phyloP scores from a whole-genome alignment of 2,888 invertebrate species.

The Sphaerophoria rueppellii region DNA sequence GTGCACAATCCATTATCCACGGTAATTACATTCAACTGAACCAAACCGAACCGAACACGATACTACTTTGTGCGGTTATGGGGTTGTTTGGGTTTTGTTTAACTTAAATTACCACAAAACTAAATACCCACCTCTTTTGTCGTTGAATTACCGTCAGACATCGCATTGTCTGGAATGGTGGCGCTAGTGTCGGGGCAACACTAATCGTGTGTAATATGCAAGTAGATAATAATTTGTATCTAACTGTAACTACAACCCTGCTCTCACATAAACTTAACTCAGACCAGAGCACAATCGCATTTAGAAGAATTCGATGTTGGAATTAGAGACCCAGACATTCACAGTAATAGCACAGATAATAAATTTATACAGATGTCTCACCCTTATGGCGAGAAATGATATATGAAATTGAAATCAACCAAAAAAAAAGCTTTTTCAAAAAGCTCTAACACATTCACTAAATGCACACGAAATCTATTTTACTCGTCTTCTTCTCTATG shows the following conservation, averaged over 20 bases:
- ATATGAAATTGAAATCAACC: too few species aligned
- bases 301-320: conserved; percentile 13
- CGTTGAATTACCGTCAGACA: not conserved
- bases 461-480: too few species aligned
- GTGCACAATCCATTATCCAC: not conserved
- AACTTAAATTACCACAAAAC: conserved; percentile 16
- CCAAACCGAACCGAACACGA: conserved; percentile 1
- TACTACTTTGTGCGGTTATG: not conserved
- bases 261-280: conserved; percentile 47
- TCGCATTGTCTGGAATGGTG: not conserved
- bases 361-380: too few species aligned
- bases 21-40: not conserved
- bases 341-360: too few species aligned
- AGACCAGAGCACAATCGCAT: not conserved
- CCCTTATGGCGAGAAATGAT: too few species aligned
- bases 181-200: not conserved
- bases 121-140: conserved; percentile 1
- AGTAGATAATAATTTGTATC: conserved; percentile 67
- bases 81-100: conserved; percentile 9
- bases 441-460: too few species aligned
- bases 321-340: not conserved
- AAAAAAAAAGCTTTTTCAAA: too few species aligned
- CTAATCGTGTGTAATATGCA: conserved; percentile 37
- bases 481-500: too few species aligned
- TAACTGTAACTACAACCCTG: conserved; percentile 48